Base-by-base conservation (phyloP, 2,797 vertebrate genomes). In the Anabacerthia variegaticeps region DNA sequence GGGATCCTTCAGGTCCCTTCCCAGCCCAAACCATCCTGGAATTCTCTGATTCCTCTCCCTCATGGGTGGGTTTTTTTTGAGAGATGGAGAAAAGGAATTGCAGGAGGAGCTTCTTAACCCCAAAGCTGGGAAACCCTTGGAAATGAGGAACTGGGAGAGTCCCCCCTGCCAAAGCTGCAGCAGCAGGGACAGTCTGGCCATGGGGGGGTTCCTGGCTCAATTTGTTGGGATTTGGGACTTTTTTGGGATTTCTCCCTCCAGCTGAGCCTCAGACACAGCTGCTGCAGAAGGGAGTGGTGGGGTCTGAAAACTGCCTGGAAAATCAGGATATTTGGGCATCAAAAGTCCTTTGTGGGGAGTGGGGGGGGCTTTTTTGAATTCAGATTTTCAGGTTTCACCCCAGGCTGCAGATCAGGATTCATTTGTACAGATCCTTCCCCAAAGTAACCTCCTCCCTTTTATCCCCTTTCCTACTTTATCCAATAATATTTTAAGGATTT, bases 111-210 rank as follows among this genome's bases (percentile, higher is more conserved):
- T 85, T 19, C 52, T 48, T 39, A 7, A 59, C 69, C 6, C n/a
- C 62, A 28, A 62, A 82, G 58, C 5, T 2, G 19, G 66, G 73
- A 24, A 59, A 72, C 13, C 3, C 22, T 1, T 1, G 24, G 5
- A 1, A 20, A 36, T 3, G 48, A 37, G 32, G 18, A 9, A 6
- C 10, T 8, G 18, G 67, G 36, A 34, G 36, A 23, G 20, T 66
- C 69, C 65, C 0, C 43, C 6, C 11, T 12, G 32, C 51, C 61
- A 1, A 54, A 46, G 39, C 62, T 61, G 68, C 76, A 54, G 76
- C 86, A 30, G 73, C 8, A 0, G 1, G 30, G 22, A 4, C 0
- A 3, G 18, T 3, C 69, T n/a, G 63, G 7, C 44, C 17, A 0
- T 2, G 54, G 10, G 32, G 54, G 10, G 28, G 7, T 13, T 20